Conservation (phyloP, 2,113 vertebrate species). For the Callocephalon fimbriatum region DNA sequence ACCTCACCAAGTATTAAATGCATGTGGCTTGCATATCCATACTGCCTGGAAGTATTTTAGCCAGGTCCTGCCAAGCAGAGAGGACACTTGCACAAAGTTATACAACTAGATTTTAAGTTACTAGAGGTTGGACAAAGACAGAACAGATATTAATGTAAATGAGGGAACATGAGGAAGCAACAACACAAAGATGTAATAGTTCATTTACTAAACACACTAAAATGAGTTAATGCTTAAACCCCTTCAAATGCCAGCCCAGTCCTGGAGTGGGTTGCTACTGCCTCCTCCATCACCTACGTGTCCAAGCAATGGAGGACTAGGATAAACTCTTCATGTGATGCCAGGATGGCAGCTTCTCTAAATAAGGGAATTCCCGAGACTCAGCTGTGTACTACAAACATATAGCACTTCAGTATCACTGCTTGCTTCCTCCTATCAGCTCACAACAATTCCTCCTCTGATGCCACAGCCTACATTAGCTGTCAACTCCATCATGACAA, state of each 20-base stretch:
- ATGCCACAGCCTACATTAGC: not conserved
- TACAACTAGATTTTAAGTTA: not conserved
- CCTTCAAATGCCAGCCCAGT: not conserved
- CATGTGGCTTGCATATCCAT: not conserved
- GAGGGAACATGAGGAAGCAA: not conserved
- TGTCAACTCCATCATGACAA: not conserved
- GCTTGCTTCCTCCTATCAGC: not conserved
- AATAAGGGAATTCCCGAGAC: not conserved
- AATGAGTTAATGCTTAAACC: not conserved
- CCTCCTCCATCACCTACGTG: fast-evolving
- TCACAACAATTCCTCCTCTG: not conserved
- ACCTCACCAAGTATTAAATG: not conserved
- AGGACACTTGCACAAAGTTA: not conserved
- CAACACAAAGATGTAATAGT: not conserved
- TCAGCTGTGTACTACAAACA: not conserved
- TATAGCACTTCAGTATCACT: not conserved
- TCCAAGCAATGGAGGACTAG: not conserved
- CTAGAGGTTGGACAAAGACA: not conserved
- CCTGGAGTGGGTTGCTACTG: not conserved
- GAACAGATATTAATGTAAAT: not conserved
- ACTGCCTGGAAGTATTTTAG: not conserved
- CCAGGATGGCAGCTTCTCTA: not conserved
- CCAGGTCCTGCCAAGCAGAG: not conserved
- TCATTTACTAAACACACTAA: not conserved
- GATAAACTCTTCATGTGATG: not conserved